Evolutionary conservation across 1,140 invertebrate species (phyloP).

Genomic region (Atta colombica): DNA sequence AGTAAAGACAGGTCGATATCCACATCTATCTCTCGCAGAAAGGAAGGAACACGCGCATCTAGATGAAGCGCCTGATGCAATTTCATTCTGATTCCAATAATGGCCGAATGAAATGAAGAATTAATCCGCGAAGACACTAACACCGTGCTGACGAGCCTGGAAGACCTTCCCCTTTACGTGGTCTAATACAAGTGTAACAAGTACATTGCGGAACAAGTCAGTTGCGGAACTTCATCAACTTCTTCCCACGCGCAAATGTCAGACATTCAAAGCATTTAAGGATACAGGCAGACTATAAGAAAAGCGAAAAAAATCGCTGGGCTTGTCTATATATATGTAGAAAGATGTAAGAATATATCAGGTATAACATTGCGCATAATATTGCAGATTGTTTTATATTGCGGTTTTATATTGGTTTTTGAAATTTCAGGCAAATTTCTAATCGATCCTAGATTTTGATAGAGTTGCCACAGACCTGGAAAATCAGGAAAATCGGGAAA

Average conservation of each 20-base stretch:
- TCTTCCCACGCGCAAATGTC: conserved; percentile 40
- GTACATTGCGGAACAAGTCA: neutral
- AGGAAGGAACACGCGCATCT: neutral
- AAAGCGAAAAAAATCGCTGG: conserved; percentile 13
- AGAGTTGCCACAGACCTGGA: no score
- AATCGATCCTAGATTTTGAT: no score
- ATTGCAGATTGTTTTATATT: no score
- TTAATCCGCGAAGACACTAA: conserved; percentile 43
- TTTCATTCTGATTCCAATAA: conserved; percentile 59
- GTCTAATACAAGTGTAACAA: conserved; percentile 17
- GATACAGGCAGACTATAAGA: neutral
- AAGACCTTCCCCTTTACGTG: conserved; percentile 1
- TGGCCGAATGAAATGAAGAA: conserved; percentile 50
- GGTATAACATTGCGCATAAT: no score
- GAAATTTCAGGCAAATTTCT: no score
- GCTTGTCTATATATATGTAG: neutral
- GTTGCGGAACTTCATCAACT: conserved; percentile 4
- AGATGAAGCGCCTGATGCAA: conserved; percentile 14
- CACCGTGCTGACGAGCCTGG: neutral
- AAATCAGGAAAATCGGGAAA: no score
- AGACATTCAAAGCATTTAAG: neutral
- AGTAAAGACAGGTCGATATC: conserved; percentile 18
- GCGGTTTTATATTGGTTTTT: no score
- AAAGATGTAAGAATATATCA: no score
- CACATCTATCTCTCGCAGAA: neutral